A percentile compares a stretch with the other conserved stretches of the same genome.
Evolutionary conservation across 2,797 vertebrate genomes (phyloP).

Genomic region (Notamacropus eugenii): DNA sequence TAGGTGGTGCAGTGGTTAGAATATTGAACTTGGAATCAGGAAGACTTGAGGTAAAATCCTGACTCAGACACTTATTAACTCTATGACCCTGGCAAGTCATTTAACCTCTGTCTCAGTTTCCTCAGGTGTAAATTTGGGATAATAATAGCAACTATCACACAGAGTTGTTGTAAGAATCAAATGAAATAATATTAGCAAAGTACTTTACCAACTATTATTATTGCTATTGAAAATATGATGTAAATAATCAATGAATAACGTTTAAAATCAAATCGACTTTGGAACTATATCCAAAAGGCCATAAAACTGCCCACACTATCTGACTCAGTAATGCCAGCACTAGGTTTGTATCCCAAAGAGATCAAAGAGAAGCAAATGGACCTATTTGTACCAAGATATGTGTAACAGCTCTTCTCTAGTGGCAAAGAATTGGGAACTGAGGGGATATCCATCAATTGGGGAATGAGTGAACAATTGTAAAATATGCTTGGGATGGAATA

Average conservation of each 20-base stretch:
- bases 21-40: no score
- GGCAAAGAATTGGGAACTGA: neutral
- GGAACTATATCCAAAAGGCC: neutral
- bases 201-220: no score
- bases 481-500: neutral
- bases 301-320: neutral
- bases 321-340: neutral
- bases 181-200: no score
- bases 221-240: neutral
- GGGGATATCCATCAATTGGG: neutral
- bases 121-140: neutral
- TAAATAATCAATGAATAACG: neutral
- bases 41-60: neutral
- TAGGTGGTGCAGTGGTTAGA: no score
- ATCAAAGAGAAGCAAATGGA: neutral
- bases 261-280: neutral
- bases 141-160: no score
- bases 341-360: neutral
- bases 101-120: neutral
- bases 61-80: neutral
- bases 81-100: no score
- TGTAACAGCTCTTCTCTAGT: neutral
- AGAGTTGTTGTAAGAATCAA: no score
- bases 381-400: neutral
- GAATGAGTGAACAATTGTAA: neutral